Conservation (phyloP, 2,797 vertebrate genomes). For the Dendrocincla tyrannina region DNA sequence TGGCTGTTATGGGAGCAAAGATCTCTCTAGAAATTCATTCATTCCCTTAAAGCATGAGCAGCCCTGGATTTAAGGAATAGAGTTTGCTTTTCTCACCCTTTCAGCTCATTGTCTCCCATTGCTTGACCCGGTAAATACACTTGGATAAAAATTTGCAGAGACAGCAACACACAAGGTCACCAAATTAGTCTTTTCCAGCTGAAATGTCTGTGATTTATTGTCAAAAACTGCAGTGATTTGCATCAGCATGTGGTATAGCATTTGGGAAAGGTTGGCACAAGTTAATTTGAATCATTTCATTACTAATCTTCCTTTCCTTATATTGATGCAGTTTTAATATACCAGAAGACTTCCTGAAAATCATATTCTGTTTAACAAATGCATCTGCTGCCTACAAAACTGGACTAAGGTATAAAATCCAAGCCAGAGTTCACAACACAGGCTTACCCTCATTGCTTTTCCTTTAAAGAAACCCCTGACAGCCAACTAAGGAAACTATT, state of each 20-base stretch:
- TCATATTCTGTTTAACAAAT: not conserved
- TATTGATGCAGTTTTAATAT: not conserved
- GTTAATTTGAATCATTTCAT: not conserved
- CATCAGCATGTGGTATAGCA: not conserved
- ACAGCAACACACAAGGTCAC: not conserved
- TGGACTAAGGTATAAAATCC: not conserved
- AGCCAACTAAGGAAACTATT: not conserved
- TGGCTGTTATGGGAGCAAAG: not conserved
- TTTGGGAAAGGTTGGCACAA: not conserved
- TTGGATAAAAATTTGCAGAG: not conserved
- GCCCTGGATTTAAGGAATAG: not conserved
- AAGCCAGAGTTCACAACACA: accelerated
- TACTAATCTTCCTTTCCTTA: not conserved
- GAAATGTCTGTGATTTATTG: not conserved
- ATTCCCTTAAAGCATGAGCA: not conserved
- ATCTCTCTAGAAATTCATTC: not conserved
- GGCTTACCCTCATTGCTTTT: not conserved
- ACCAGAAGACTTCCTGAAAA: not conserved
- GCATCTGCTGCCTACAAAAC: not conserved
- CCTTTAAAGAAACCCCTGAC: not conserved
- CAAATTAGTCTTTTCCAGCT: not conserved
- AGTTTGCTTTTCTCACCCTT: not conserved
- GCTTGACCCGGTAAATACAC: not conserved
- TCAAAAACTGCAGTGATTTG: not conserved
- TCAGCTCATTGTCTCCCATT: not conserved